Evolutionary conservation across 1,140 invertebrate genomes (phyloP), one percentile per base, ranked within the genome.

Genomic region (Platyura marginata): DNA sequence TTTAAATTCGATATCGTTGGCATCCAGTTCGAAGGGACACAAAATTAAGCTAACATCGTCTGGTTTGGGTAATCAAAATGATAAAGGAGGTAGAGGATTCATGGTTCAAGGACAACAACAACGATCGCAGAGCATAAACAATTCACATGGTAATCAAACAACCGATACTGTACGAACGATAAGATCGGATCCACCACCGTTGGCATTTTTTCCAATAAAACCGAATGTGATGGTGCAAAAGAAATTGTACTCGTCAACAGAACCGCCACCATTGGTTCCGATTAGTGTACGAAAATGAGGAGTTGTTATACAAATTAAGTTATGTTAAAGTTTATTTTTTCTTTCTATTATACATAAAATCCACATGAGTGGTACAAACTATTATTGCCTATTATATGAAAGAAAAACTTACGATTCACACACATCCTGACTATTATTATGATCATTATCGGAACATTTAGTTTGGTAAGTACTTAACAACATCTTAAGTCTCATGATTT

Each of bases 231-330:
- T 10, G 33, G 13, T 4, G 3, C 39, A 44, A 38, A 18, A 21
- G 19, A 36, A 16, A 8, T 22, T 43, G 9, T 33, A 21, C 4
- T 16, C 35, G 16, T 10, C 22, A 10, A 34, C 40, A 6, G 45
- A 46, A 41, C 45, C 42, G 2, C 45, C 45, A 11, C 45, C 45
- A 11, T 33, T 46, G 15, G 45, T 44, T 19, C 32, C 33, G 9
- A 46, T 46, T 40, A 29, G 25, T 29, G 25, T 6, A 29, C 25
- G 25, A 13, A 6, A 29, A n/a, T n/a, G n/a, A n/a, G n/a, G n/a
- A n/a, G n/a, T n/a, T n/a, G n/a, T n/a, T n/a, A n/a, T n/a, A n/a
- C n/a, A n/a, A n/a, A n/a, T n/a, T n/a, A n/a, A n/a, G n/a, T n/a
- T n/a, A n/a, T n/a, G n/a, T n/a, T n/a, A n/a, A n/a, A n/a, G n/a